Conservation (phyloP, 1,140 invertebrate species). For the Melitaea cinxia region DNA sequence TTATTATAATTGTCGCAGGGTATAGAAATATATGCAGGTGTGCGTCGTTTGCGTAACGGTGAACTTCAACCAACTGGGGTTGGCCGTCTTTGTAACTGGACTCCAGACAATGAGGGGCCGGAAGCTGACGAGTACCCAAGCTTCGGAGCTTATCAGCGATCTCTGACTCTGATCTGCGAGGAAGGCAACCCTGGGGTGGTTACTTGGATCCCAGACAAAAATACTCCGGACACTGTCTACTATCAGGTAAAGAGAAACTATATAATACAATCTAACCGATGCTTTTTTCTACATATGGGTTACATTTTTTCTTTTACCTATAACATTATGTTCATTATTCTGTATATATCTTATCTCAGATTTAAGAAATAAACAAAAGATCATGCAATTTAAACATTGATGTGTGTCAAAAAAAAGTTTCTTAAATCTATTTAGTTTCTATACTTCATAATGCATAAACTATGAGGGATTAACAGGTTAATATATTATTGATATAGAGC, state of each 20-base stretch:
- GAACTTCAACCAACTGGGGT: slow-evolving; percentile 86
- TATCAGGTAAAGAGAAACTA: slow-evolving; percentile 87
- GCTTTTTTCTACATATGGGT: background rate
- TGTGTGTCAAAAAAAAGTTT: no score
- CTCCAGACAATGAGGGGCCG: slow-evolving; percentile 86
- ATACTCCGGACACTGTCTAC: slow-evolving; percentile 95
- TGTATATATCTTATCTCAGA: background rate
- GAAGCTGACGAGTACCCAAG: slow-evolving; percentile 90
- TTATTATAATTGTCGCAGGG: slow-evolving; percentile 79
- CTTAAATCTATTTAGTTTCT: no score
- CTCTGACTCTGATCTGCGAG: slow-evolving; percentile 91
- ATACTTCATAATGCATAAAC: no score
- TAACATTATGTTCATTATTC: slow-evolving; percentile 4
- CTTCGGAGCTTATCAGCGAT: slow-evolving; percentile 94
- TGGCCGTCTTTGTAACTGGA: slow-evolving; percentile 94
- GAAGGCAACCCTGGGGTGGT: slow-evolving; percentile 92
- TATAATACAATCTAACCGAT: background rate
- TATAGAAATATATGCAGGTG: slow-evolving; percentile 91
- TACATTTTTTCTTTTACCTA: background rate
- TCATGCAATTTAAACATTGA: no score
- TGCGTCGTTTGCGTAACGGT: slow-evolving; percentile 85
- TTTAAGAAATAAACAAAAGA: no score
- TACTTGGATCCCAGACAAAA: slow-evolving; percentile 92
- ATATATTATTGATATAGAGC: no score
- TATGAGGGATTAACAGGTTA: no score